Conservation (phyloP, 2,888 invertebrate species). For the Sphaerophoria taeniata region DNA sequence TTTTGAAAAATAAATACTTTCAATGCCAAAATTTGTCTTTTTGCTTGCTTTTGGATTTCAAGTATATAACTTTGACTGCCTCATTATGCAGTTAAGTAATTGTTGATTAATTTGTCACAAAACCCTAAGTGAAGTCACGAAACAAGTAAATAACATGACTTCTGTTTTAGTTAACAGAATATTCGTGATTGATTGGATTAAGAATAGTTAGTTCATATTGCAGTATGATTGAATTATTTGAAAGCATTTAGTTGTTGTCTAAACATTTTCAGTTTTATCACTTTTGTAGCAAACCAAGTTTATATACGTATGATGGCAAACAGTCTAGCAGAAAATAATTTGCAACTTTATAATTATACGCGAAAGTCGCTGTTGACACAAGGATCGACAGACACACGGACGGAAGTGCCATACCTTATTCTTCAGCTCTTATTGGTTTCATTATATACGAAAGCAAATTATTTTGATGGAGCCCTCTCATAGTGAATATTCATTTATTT, state of each 20-base stretch:
- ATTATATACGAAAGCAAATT: too few relatives aligned
- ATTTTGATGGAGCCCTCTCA: too few relatives aligned
- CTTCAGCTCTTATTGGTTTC: too few relatives aligned
- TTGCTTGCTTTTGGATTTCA: constrained; percentile 17
- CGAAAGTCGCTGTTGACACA: too few relatives aligned
- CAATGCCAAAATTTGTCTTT: constrained; percentile 30
- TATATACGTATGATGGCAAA: too few relatives aligned
- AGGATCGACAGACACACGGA: too few relatives aligned
- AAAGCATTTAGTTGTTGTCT: not conserved
- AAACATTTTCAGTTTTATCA: too few relatives aligned
- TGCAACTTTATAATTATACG: too few relatives aligned
- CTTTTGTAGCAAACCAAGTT: too few relatives aligned
- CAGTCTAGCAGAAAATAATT: too few relatives aligned
- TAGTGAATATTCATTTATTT: too few relatives aligned
- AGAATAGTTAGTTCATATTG: not conserved
- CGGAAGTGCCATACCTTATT: too few relatives aligned
- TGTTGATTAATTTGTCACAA: constrained; percentile 25
- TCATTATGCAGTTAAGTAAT: constrained; percentile 2
- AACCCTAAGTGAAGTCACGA: constrained; percentile 9
- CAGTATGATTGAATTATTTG: not conserved
- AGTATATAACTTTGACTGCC: not conserved
- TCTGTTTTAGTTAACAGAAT: constrained; percentile 4
- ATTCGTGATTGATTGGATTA: constrained; percentile 17
- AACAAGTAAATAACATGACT: constrained; percentile 10
- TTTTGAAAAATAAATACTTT: not conserved